A percentile compares a stretch with the other conserved stretches of the same genome.
Conservation (phyloP, 2,797 vertebrate genomes). For the Chelon labrosus region DNA sequence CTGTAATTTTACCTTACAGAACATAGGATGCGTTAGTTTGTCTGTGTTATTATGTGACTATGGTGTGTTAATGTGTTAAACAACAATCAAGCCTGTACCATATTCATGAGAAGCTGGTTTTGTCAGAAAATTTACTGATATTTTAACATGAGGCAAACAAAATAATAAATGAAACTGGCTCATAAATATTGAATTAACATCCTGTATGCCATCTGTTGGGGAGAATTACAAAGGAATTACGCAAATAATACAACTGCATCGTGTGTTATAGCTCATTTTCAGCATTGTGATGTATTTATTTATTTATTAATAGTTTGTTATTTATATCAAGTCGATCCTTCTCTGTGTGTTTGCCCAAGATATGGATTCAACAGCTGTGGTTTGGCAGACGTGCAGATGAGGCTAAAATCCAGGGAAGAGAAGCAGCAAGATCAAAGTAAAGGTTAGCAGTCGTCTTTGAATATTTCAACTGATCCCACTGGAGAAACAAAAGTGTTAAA, state of each 20-base stretch:
- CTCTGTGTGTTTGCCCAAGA: conserved; percentile 71
- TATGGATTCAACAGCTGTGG: conserved; percentile 98
- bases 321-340: no score
- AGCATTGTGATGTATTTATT: background rate
- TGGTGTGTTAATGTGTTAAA: no score
- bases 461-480: background rate
- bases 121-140: background rate
- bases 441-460: conserved; percentile 81
- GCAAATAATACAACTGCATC: no score
- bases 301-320: background rate
- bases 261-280: background rate
- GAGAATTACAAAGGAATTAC: no score
- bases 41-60: no score
- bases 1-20: no score
- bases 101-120: no score
- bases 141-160: background rate
- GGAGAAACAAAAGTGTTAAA: background rate
- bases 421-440: conserved; percentile 84
- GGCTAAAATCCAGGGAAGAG: conserved; percentile 85
- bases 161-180: background rate
- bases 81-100: no score
- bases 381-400: conserved; percentile 80
- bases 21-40: no score
- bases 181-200: no score
- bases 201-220: no score